These are phyloP conservation scores for Pedionomus torquatus DNA, from an alignment of 2,113 vertebrate genomes.

Conservation along the genomic window DNA sequence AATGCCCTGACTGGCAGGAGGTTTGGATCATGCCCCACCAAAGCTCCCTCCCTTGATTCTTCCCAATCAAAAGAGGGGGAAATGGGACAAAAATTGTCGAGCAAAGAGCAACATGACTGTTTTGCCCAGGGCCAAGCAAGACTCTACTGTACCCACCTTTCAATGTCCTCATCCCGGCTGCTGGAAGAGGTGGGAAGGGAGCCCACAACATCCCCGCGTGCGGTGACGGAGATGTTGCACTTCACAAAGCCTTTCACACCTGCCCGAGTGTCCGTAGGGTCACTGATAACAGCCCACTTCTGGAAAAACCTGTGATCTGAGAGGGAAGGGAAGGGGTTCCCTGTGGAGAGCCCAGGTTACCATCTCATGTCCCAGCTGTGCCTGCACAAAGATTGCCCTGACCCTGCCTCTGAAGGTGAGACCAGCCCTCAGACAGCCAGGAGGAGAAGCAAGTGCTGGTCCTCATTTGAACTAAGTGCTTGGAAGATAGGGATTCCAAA, in stretches of 20 bases:
- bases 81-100: background rate
- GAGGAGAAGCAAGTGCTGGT: background rate
- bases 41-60: background rate
- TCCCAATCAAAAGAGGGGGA: background rate
- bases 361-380: fast-evolving
- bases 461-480: background rate
- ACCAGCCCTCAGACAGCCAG: background rate
- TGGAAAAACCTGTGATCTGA: slow-evolving; percentile 92
- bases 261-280: slow-evolving; percentile 86
- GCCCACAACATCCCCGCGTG: slow-evolving; percentile 79
- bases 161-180: slow-evolving; percentile 83
- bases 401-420: background rate
- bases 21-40: background rate
- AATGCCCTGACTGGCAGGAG: background rate
- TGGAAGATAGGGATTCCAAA: background rate
- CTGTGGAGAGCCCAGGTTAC: background rate
- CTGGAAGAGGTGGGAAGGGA: slow-evolving; percentile 64
- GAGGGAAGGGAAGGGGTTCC: background rate
- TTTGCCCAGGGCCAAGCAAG: background rate
- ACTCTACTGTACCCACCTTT: slow-evolving; percentile 80
- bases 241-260: slow-evolving; percentile 93
- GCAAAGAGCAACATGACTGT: background rate
- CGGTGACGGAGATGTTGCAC: slow-evolving; percentile 83
- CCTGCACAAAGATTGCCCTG: background rate
- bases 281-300: slow-evolving; percentile 93